Percentiles rank a stretch among this genome's conserved stretches.
phyloP scores from a whole-genome alignment of 2,888 invertebrate species.

The Ectropis crepuscularia region DNA sequence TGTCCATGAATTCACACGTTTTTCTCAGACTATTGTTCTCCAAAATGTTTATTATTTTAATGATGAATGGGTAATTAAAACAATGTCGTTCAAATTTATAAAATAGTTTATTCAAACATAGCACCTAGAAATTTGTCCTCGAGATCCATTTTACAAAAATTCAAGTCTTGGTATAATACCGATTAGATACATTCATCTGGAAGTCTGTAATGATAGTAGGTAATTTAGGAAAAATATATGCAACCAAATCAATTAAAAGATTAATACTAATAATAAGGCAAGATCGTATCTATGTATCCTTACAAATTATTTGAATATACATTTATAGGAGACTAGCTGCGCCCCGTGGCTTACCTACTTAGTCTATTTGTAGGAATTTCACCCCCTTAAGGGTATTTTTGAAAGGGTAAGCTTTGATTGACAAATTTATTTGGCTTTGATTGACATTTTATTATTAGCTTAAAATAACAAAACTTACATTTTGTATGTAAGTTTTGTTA shows the following conservation, averaged over 20 bases:
- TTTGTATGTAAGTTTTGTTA: no score
- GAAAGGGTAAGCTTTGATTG: no score
- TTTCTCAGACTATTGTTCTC: not conserved
- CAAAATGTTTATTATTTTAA: not conserved
- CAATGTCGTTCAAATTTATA: slow-evolving; percentile 50
- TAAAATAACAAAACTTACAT: no score
- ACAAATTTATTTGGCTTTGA: no score
- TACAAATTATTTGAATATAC: no score
- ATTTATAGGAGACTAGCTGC: no score
- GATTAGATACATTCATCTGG: slow-evolving; percentile 12
- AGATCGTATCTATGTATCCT: not conserved
- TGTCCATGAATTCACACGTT: slow-evolving; percentile 4
- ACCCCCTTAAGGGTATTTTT: no score
- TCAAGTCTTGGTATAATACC: slow-evolving; percentile 47
- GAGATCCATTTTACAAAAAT: slow-evolving; percentile 67
- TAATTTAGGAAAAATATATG: not conserved
- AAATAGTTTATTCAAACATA: slow-evolving; percentile 73
- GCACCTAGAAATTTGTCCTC: slow-evolving; percentile 77
- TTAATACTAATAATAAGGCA: slow-evolving; percentile 18
- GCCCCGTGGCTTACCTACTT: no score
- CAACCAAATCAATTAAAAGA: not conserved
- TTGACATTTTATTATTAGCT: no score
- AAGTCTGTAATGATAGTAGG: slow-evolving; percentile 27
- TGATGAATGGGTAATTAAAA: slow-evolving; percentile 12
- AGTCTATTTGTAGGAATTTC: no score